phyloP scores from a whole-genome alignment of 2,888 invertebrate genomes.

The Gerris lacustris region DNA sequence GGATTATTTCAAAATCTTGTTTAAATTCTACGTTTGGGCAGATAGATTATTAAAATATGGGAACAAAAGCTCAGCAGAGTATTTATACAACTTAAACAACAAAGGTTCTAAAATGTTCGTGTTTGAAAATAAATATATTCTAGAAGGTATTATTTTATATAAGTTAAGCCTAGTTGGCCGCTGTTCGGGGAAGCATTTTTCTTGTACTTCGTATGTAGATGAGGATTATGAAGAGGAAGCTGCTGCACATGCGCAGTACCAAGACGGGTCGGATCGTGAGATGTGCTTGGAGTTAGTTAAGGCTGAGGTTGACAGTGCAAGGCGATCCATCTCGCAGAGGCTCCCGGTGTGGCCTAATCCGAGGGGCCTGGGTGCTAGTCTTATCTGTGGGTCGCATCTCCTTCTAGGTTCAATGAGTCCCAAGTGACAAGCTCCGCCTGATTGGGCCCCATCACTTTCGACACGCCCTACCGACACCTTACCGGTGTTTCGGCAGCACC shows the following conservation, averaged over 20 bases:
- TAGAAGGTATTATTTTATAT: too few relatives aligned
- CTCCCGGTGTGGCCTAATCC: constrained; percentile 3
- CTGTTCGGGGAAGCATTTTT: too few relatives aligned
- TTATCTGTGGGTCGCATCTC: neutral
- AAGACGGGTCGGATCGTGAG: neutral
- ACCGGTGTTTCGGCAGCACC: neutral
- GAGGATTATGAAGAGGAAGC: neutral
- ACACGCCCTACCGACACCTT: constrained; percentile 5
- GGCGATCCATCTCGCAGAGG: neutral
- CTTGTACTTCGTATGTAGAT: neutral
- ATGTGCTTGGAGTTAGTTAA: neutral
- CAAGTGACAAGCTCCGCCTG: neutral
- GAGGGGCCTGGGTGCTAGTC: neutral
- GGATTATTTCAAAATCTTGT: too few relatives aligned
- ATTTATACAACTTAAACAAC: too few relatives aligned
- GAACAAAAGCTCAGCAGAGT: too few relatives aligned
- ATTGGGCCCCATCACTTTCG: constrained; percentile 1
- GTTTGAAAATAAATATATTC: too few relatives aligned
- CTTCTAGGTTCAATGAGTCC: neutral
- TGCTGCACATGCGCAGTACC: neutral
- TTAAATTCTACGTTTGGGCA: too few relatives aligned
- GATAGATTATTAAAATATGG: too few relatives aligned
- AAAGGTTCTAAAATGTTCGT: too few relatives aligned
- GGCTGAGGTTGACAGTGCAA: neutral
- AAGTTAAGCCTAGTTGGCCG: too few relatives aligned